Conservation (phyloP, 2,888 invertebrate genomes). For the Tridacna gigas region DNA sequence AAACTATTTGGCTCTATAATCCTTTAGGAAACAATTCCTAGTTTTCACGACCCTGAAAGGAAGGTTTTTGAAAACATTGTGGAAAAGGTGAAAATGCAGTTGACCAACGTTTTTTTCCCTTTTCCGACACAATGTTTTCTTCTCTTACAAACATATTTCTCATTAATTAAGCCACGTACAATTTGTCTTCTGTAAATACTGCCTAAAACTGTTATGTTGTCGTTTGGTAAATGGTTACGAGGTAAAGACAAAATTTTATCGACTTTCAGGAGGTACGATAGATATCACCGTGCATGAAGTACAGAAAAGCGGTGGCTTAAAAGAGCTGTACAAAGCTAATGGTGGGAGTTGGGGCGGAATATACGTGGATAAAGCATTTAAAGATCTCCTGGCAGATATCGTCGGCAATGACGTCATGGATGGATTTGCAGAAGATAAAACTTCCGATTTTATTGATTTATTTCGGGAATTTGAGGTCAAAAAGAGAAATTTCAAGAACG, state of each 20-base stretch:
- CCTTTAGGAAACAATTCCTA: too few species aligned
- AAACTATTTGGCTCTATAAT: too few species aligned
- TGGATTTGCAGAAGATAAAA: neutral
- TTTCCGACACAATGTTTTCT: neutral
- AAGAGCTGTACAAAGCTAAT: slow-evolving; percentile 49
- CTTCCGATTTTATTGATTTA: slow-evolving; percentile 14
- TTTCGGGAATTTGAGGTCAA: slow-evolving; percentile 29
- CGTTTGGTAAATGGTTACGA: too few species aligned
- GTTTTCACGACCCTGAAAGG: too few species aligned
- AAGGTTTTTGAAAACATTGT: too few species aligned
- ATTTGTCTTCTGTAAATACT: neutral
- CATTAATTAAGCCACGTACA: too few species aligned
- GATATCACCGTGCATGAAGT: slow-evolving; percentile 57
- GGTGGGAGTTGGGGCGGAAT: slow-evolving; percentile 59
- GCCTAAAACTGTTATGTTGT: too few species aligned
- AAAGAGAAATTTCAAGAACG: slow-evolving; percentile 23
- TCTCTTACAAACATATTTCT: neutral
- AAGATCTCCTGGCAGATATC: slow-evolving; percentile 11
- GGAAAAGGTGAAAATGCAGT: too few species aligned
- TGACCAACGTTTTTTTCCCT: too few species aligned
- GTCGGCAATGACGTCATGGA: slow-evolving; percentile 10
- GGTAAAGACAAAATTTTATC: neutral
- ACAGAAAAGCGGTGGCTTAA: slow-evolving; percentile 16
- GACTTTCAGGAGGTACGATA: slow-evolving; percentile 46
- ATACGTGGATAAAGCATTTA: slow-evolving; percentile 50